A percentile compares a stretch with the other conserved stretches of the same genome.
phyloP scores from a whole-genome alignment of 1,140 invertebrate genomes.

The Aphaenogaster ashmeadi region DNA sequence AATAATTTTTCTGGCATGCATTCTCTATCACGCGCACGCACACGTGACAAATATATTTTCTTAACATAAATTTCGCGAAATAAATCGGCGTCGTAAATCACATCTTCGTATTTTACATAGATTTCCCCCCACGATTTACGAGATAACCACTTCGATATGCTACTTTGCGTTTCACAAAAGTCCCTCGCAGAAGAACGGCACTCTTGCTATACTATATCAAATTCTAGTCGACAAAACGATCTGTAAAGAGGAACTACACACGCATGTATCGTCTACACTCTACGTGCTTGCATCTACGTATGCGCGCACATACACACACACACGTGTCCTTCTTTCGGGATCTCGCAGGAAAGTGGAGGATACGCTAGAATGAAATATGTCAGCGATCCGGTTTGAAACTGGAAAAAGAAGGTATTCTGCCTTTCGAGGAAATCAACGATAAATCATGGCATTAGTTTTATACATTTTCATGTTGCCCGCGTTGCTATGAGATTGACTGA shows the following conservation, averaged over 20 bases:
- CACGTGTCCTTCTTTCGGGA: slow-evolving; percentile 44
- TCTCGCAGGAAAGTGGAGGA: slow-evolving; percentile 55
- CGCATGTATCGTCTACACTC: slow-evolving; percentile 37
- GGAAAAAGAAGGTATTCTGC: slow-evolving; percentile 61
- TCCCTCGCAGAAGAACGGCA: slow-evolving; percentile 37
- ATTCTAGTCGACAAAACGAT: slow-evolving; percentile 65
- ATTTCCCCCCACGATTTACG: slow-evolving; percentile 57
- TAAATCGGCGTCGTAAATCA: slow-evolving; percentile 48
- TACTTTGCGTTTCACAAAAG: slow-evolving; percentile 63
- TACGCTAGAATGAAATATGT: slow-evolving; percentile 64
- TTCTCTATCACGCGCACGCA: neutral
- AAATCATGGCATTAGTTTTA: slow-evolving; percentile 61
- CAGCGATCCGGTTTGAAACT: slow-evolving; percentile 62
- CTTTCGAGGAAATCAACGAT: slow-evolving; percentile 61
- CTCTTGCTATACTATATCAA: slow-evolving; percentile 57
- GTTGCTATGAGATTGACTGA: slow-evolving; percentile 42
- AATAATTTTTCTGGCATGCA: neutral
- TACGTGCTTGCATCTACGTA: slow-evolving; percentile 22
- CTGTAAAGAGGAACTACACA: slow-evolving; percentile 60
- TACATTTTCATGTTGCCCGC: slow-evolving; percentile 58
- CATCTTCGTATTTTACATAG: slow-evolving; percentile 36
- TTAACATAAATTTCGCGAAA: slow-evolving; percentile 34
- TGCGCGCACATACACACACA: neutral
- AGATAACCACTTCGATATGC: slow-evolving; percentile 64
- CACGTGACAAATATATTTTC: slow-evolving; percentile 21